Percentiles rank a stretch among this genome's conserved stretches.
phyloP scores from a whole-genome alignment of 2,113 vertebrate genomes.

The Ursus arctos region DNA sequence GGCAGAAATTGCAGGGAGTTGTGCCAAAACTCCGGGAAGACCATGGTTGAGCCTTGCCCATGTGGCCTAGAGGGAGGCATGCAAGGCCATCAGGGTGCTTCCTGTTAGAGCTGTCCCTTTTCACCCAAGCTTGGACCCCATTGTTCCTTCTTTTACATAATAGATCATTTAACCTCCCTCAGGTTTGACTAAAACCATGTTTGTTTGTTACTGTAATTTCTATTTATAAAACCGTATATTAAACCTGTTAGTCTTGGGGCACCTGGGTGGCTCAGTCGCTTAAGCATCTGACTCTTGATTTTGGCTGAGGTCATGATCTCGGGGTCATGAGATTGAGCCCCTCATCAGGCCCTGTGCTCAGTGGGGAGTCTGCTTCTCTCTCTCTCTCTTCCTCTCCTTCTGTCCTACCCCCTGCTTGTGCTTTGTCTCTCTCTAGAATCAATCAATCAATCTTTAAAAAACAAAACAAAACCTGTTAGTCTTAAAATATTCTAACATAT shows the following conservation, averaged over 20 bases:
- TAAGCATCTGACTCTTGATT: neutral
- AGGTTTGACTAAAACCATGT: neutral
- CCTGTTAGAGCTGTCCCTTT: neutral
- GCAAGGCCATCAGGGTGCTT: accelerated
- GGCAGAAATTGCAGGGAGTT: neutral
- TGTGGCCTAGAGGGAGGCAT: accelerated
- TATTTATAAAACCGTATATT: neutral
- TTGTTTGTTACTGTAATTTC: neutral
- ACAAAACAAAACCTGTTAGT: neutral
- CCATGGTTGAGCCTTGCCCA: neutral
- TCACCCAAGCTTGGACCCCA: neutral
- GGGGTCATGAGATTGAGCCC: neutral
- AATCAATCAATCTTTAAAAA: neutral
- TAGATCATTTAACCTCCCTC: neutral
- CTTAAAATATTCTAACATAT: neutral
- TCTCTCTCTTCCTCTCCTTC: neutral
- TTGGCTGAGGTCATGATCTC: neutral
- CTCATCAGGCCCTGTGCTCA: neutral
- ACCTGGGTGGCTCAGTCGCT: neutral
- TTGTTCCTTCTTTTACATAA: neutral
- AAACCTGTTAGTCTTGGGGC: neutral
- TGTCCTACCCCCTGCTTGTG: neutral
- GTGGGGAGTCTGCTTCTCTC: neutral
- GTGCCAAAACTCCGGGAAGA: neutral
- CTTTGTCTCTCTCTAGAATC: neutral